Percentiles rank a stretch among this genome's conserved stretches.
These are phyloP conservation scores for Allophyes oxyacanthae DNA, from an alignment of 2,888 invertebrate genomes.

Conservation along the genomic window DNA sequence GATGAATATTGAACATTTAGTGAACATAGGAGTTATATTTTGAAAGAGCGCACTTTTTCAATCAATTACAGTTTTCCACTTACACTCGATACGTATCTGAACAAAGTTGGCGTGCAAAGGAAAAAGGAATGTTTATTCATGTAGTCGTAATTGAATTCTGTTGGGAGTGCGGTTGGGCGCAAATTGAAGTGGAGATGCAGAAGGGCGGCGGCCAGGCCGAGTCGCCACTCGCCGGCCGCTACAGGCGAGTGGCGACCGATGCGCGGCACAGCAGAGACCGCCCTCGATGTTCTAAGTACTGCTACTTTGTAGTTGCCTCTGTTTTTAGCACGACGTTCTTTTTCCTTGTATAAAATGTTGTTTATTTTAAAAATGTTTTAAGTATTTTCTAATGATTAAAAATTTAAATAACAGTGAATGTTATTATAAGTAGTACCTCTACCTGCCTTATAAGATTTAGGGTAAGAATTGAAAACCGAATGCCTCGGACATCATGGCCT, in stretches of 20 bases:
- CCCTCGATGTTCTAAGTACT: conserved; percentile 34
- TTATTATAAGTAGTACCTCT: no score
- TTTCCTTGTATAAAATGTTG: not conserved
- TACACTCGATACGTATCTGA: conserved; percentile 47
- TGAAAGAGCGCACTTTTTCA: conserved; percentile 27
- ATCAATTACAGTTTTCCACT: conserved; percentile 47
- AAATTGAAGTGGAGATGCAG: conserved; percentile 66
- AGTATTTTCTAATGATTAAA: no score
- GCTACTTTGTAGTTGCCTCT: conserved; percentile 11
- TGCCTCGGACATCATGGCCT: no score
- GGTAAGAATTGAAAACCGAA: no score
- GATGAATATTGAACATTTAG: conserved; percentile 15
- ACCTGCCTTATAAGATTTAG: no score
- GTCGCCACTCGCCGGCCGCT: conserved; percentile 25
- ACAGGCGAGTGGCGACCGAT: conserved; percentile 33
- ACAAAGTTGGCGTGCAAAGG: conserved; percentile 40
- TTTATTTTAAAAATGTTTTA: no score
- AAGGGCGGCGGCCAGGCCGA: conserved; percentile 36
- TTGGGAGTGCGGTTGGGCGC: conserved; percentile 60
- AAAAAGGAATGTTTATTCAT: conserved; percentile 70
- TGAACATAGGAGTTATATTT: conserved; percentile 25
- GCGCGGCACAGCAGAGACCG: conserved; percentile 17
- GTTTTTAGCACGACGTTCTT: conserved; percentile 17
- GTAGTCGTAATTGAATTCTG: conserved; percentile 71
- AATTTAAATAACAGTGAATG: no score